Percentiles rank a stretch among this genome's conserved stretches.
Evolutionary conservation across 2,797 vertebrate genomes (phyloP).

Genomic region (Chaenodraco wilsoni): DNA sequence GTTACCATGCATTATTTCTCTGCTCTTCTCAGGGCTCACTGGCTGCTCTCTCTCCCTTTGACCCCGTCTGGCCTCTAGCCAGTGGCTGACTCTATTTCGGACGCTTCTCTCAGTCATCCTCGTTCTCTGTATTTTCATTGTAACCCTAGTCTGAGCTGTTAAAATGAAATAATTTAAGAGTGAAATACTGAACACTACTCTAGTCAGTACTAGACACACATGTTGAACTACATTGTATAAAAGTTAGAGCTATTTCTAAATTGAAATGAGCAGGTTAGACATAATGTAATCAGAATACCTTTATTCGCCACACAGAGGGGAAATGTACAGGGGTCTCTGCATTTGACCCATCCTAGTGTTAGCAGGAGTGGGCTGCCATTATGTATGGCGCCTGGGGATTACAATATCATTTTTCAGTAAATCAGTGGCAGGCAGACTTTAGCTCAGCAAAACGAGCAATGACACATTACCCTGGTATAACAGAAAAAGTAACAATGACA

Average conservation of each 20-base stretch:
- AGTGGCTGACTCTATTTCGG: conserved; percentile 59
- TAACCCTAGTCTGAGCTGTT: conserved; percentile 1
- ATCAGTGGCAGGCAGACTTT: neutral
- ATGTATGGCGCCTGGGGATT: no score
- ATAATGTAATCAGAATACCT: no score
- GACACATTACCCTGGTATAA: neutral
- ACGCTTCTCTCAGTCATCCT: conserved; percentile 41
- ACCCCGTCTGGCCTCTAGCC: conserved; percentile 62
- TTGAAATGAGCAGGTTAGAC: no score
- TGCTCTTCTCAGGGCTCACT: conserved; percentile 77
- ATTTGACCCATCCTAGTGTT: no score
- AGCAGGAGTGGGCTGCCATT: no score
- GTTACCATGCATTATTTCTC: conserved; percentile 91
- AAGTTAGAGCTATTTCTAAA: no score
- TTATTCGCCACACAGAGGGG: no score
- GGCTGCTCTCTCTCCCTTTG: conserved; percentile 68
- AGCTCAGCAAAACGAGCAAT: neutral
- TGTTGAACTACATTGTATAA: no score
- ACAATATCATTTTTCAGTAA: no score
- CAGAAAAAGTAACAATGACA: conserved; percentile 1
- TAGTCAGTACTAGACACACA: neutral
- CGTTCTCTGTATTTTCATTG: conserved; percentile 27
- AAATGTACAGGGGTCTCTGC: no score
- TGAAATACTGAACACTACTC: neutral
- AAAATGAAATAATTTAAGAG: neutral